phyloP scores from a whole-genome alignment of 2,113 vertebrate species.

The Ochotona curzoniae region DNA sequence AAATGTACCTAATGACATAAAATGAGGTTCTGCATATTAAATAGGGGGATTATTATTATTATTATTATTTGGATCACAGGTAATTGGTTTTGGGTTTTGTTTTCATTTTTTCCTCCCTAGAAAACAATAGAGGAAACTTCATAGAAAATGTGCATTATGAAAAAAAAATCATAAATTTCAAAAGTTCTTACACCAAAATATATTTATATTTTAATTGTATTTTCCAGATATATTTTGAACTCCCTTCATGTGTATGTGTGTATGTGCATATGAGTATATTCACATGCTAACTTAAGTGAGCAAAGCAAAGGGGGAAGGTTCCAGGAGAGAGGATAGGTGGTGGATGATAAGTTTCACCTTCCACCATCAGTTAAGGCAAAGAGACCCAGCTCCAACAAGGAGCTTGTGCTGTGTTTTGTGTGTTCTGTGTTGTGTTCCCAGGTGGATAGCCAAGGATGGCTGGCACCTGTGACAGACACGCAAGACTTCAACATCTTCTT shows the following conservation, averaged over 20 bases:
- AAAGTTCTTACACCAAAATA: too few species aligned
- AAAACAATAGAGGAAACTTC: too few species aligned
- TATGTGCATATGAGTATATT: not conserved
- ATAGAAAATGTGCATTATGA: too few species aligned
- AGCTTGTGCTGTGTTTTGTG: not conserved
- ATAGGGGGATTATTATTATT: not conserved
- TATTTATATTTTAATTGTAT: too few species aligned
- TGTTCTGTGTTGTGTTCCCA: not conserved
- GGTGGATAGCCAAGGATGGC: accelerated
- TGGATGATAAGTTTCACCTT: not conserved
- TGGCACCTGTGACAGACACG: not conserved
- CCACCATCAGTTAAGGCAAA: not conserved
- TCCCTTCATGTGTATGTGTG: too few species aligned
- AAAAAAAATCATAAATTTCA: too few species aligned
- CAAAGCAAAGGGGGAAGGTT: not conserved
- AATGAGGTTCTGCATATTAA: slow-evolving; percentile 3
- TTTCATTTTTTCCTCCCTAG: not conserved
- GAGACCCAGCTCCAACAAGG: not conserved
- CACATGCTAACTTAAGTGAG: not conserved
- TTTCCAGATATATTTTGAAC: too few species aligned
- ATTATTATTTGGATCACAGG: too few species aligned
- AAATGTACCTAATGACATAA: not conserved
- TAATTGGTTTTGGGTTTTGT: slow-evolving; percentile 39
- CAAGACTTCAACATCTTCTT: not conserved
- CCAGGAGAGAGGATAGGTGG: not conserved